Percentiles rank a stretch among this genome's conserved stretches.
Evolutionary conservation across 2,797 vertebrate genomes (phyloP).

Genomic region (Rhinoraja longicauda): DNA sequence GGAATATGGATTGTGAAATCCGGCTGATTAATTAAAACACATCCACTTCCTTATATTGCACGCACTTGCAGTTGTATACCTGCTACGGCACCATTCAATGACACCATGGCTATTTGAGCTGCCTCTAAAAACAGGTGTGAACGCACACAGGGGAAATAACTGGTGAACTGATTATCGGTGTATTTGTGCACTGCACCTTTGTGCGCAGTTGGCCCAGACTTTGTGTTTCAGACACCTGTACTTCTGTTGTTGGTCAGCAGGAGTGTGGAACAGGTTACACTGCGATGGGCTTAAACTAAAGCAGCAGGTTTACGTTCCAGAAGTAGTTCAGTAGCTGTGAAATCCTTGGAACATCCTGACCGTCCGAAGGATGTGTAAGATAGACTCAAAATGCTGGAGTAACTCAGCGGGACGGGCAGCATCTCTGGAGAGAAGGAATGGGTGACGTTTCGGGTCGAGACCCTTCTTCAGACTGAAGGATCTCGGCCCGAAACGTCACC

Average conservation of each 20-base stretch:
- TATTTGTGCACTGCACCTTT: background rate
- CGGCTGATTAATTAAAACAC: background rate
- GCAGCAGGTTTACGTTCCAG: background rate
- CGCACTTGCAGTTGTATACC: background rate
- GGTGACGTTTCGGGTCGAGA: too few species aligned
- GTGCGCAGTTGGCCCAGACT: background rate
- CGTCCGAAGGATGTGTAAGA: too few species aligned
- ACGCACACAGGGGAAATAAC: background rate
- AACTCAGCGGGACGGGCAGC: too few species aligned
- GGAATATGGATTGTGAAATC: background rate
- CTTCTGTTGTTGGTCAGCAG: background rate
- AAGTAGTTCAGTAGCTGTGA: background rate
- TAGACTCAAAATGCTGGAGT: too few species aligned
- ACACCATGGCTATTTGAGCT: background rate
- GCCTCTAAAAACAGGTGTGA: background rate
- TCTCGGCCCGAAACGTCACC: too few species aligned
- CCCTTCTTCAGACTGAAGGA: too few species aligned
- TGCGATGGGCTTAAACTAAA: background rate
- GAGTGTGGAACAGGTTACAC: background rate
- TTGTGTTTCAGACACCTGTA: too few species aligned
- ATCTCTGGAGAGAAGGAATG: too few species aligned
- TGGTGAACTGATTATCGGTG: background rate
- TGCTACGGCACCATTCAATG: background rate
- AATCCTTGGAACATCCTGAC: background rate
- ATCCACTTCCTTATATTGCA: background rate